Base-by-base conservation (phyloP, 2,888 invertebrate species). In the Cryptus viduatorius region DNA sequence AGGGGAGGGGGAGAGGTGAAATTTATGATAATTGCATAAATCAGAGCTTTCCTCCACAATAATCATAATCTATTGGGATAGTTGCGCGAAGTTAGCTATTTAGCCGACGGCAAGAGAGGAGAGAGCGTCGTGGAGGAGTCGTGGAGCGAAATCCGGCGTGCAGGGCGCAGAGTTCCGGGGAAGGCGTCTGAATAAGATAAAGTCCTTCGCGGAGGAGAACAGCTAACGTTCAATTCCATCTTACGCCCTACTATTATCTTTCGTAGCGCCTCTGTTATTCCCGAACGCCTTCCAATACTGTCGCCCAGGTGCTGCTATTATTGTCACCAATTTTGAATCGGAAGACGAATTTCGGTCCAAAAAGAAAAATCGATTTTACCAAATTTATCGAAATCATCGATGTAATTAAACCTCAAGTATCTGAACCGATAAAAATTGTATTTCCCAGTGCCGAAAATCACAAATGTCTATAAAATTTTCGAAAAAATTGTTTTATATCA, bases 11-110 rank as follows among this genome's bases (percentile, higher is more conserved):
- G 90, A 85, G 89, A 89, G 87, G 87, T 88, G 89, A 90, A 92
- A 93, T 93, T 93, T 93, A 93, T 93, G 93, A 93, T 93, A 92
- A 93, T 93, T 93, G 92, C 93, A 93, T 93, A 93, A 93, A 93
- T 93, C 93, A 93, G 91, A 91, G 92, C 93, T 92, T 93, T 93
- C 93, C 92, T 92, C 91, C 92, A 92, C 92, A 93, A 93, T 92
- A 92, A 93, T 93, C 93, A 92, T 93, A 93, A 93, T 92, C 93
- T 93, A 93, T 93, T 92, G 92, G 91, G 93, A 93, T 93, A 93
- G 93, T 93, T 93, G 92, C 89, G 89, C 90, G 89, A 92, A 93
- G 93, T 93, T 93, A 91, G 93, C 92, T 93, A 92, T 93, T 92
- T 93, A 93, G 92, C 93, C 92, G 89, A 89, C 90, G 93, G 93